Conservation (phyloP, 2,797 vertebrate species). For the Telmatherina bonti region DNA sequence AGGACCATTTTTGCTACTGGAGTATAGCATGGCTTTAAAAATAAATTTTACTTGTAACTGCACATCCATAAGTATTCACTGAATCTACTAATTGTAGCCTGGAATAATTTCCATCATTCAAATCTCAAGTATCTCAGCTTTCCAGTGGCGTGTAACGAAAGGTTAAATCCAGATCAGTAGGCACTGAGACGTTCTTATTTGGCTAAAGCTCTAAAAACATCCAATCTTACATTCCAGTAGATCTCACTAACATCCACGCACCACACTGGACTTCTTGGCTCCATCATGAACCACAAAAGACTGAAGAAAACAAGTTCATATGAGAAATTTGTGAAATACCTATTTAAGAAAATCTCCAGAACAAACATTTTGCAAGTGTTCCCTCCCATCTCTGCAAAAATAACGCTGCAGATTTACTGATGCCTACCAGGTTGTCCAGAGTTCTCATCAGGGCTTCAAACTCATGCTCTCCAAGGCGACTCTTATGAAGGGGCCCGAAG, state of each 20-base stretch:
- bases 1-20: no score
- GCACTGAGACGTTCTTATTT: not conserved
- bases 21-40: no score
- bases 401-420: not conserved
- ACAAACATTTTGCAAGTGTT: not conserved
- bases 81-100: no score
- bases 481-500: conserved; percentile 95
- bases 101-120: no score
- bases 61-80: no score
- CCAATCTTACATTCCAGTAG: not conserved
- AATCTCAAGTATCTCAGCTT: no score
- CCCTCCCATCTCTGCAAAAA: not conserved
- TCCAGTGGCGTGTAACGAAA: no score
- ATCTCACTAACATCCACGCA: not conserved
- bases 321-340: not conserved
- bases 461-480: conserved; percentile 92
- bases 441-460: conserved; percentile 99
- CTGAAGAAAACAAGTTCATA: not conserved
- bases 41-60: no score
- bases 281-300: not conserved
- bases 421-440: conserved; percentile 93
- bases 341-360: not conserved
- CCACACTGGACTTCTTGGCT: no score
- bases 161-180: not conserved
- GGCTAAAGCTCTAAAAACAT: not conserved